Percentiles rank a stretch among this genome's conserved stretches.
These are phyloP conservation scores for Psilanteris sp. DNA, from an alignment of 1,140 invertebrate species.

Conservation along the genomic window DNA sequence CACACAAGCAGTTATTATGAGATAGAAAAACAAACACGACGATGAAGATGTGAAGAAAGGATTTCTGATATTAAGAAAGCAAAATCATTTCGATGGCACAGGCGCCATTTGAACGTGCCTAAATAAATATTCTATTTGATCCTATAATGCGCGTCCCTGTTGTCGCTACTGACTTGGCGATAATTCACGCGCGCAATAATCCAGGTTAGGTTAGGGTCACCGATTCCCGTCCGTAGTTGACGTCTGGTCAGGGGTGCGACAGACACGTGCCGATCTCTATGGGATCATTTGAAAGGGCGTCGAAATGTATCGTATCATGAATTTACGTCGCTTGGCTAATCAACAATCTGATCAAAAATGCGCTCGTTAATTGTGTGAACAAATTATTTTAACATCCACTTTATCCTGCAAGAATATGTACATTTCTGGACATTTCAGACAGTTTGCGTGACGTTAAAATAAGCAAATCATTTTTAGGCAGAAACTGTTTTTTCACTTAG, in stretches of 20 bases:
- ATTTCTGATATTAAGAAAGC: not conserved
- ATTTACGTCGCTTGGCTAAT: conserved; percentile 57
- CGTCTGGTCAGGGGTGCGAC: conserved; percentile 63
- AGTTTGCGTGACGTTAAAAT: too few species aligned
- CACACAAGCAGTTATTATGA: too few species aligned
- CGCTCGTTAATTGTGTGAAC: conserved; percentile 38
- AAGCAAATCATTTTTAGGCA: too few species aligned
- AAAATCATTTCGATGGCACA: conserved; percentile 1
- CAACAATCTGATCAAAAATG: conserved; percentile 33
- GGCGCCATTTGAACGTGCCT: conserved; percentile 36
- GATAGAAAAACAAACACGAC: too few species aligned
- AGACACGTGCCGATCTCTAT: conserved; percentile 76
- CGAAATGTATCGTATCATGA: conserved; percentile 65
- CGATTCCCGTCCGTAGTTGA: conserved; percentile 5
- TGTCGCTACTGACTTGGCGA: conserved; percentile 57
- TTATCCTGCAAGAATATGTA: too few species aligned
- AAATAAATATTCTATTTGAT: conserved; percentile 61
- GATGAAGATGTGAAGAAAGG: too few species aligned
- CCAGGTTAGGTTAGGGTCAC: conserved; percentile 58
- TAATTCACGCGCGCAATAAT: conserved; percentile 57
- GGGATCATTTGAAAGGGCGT: conserved; percentile 71
- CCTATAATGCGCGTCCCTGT: conserved; percentile 29
- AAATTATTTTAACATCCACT: conserved; percentile 37
- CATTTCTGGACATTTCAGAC: too few species aligned
- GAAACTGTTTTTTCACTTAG: too few species aligned